Evolutionary conservation across 2,113 vertebrate species (phyloP).

Genomic region (Gulo gulo): DNA sequence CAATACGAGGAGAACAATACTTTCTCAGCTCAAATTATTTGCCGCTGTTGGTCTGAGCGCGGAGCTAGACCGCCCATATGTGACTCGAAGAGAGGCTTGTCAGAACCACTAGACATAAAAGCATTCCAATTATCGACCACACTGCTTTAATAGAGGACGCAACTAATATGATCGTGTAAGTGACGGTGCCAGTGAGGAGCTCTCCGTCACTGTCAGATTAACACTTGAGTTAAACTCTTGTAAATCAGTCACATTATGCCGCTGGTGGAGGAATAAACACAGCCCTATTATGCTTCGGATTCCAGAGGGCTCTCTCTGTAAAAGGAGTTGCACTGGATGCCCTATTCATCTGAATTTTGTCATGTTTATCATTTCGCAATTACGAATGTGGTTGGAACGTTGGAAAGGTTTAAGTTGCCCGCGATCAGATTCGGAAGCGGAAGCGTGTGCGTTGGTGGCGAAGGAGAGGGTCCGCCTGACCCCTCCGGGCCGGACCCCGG

Average conservation of each 20-base stretch:
- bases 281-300: slow-evolving; percentile 83
- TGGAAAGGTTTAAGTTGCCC: slow-evolving; percentile 76
- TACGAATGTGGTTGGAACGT: slow-evolving; percentile 49
- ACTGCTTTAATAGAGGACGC: slow-evolving; percentile 88
- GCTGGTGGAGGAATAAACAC: slow-evolving; percentile 86
- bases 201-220: slow-evolving; percentile 91
- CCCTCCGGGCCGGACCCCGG: not conserved
- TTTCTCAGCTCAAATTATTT: slow-evolving; percentile 94
- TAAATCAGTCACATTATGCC: slow-evolving; percentile 89
- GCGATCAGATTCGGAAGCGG: slow-evolving; percentile 69
- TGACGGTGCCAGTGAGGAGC: slow-evolving; percentile 86
- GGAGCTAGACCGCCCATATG: slow-evolving; percentile 87
- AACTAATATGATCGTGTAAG: slow-evolving; percentile 89
- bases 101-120: slow-evolving; percentile 94
- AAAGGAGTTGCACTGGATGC: slow-evolving; percentile 67
- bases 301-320: slow-evolving; percentile 78
- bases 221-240: slow-evolving; percentile 91
- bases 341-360: slow-evolving; percentile 81
- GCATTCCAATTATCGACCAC: slow-evolving; percentile 94
- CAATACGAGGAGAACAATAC: slow-evolving; percentile 86
- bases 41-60: slow-evolving; percentile 92
- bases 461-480: not conserved
- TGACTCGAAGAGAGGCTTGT: slow-evolving; percentile 92
- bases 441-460: slow-evolving; percentile 24
- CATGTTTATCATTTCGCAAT: slow-evolving; percentile 82